Evolutionary conservation across 1,140 invertebrate genomes (phyloP).

Genomic region (Oppia nitens): DNA sequence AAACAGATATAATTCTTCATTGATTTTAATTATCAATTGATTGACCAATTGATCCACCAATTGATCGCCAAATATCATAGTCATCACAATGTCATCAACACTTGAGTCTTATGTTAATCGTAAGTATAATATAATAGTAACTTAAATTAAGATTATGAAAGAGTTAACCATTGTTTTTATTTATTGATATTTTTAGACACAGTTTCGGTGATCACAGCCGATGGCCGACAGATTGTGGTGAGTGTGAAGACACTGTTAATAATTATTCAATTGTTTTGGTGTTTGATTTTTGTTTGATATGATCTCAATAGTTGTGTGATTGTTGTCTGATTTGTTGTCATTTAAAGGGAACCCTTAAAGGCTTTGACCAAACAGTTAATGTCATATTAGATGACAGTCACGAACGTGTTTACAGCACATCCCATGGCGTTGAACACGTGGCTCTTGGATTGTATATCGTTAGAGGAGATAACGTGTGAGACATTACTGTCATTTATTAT

Average conservation of each 20-base stretch:
- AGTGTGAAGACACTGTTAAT: conserved; percentile 30
- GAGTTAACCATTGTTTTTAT: conserved; percentile 26
- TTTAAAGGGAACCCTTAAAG: conserved; percentile 60
- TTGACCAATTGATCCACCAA: no score
- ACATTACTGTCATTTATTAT: conserved; percentile 17
- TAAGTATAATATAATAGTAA: conserved; percentile 25
- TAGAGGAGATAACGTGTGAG: conserved; percentile 89
- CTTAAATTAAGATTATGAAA: conserved; percentile 5
- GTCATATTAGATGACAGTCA: conserved; percentile 93
- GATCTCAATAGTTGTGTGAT: not conserved
- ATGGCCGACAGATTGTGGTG: conserved; percentile 87
- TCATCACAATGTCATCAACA: conserved; percentile 48
- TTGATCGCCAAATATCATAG: not conserved
- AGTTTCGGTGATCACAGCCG: conserved; percentile 81
- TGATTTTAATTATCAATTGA: no score
- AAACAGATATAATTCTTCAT: no score
- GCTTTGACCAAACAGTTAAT: conserved; percentile 96
- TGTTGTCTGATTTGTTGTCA: conserved; percentile 14
- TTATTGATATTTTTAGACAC: conserved; percentile 43
- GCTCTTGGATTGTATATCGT: conserved; percentile 91
- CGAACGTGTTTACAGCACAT: conserved; percentile 84
- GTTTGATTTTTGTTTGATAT: not conserved
- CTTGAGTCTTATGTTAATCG: conserved; percentile 69
- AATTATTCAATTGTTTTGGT: conserved; percentile 10
- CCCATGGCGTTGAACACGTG: conserved; percentile 85